phyloP scores from a whole-genome alignment of 1,140 invertebrate species.

The Drosophila saltans region DNA sequence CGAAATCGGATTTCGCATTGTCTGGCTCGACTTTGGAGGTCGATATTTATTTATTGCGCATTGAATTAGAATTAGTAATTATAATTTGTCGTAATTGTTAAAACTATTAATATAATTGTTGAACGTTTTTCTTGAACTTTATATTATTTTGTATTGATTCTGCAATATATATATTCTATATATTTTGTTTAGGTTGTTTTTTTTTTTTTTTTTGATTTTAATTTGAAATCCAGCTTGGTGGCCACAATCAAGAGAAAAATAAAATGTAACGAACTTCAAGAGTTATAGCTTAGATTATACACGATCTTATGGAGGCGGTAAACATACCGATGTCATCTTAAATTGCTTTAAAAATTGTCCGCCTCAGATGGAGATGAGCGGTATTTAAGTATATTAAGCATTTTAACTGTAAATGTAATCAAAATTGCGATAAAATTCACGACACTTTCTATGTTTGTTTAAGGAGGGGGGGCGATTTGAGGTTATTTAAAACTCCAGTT shows the following conservation, averaged over 20 bases:
- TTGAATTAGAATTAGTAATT: constrained; percentile 75
- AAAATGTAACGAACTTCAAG: constrained; percentile 22
- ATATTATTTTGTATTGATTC: constrained; percentile 55
- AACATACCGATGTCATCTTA: constrained; percentile 32
- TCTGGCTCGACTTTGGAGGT: constrained; percentile 56
- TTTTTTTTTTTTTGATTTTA: constrained; percentile 48
- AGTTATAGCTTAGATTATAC: constrained; percentile 7
- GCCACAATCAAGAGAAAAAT: constrained; percentile 43
- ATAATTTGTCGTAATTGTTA: constrained; percentile 75
- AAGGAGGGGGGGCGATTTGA: neutral
- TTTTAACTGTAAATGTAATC: constrained; percentile 39
- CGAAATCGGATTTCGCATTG: constrained; percentile 33
- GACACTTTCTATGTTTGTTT: constrained; percentile 15
- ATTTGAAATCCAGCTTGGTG: constrained; percentile 50
- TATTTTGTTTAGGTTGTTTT: constrained; percentile 44
- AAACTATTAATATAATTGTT: constrained; percentile 79
- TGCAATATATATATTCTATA: constrained; percentile 57
- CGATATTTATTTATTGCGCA: constrained; percentile 77
- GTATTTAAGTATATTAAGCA: constrained; percentile 66
- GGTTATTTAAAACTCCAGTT: constrained; percentile 24
- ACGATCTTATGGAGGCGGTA: constrained; percentile 1
- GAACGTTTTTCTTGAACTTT: constrained; percentile 75
- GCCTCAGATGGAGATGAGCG: constrained; percentile 22
- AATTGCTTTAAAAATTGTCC: constrained; percentile 43
- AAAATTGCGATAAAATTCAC: constrained; percentile 50